These are phyloP conservation scores for Tetraodon nigroviridis DNA, from an alignment of 2,113 vertebrate genomes.

Conservation along the genomic window DNA sequence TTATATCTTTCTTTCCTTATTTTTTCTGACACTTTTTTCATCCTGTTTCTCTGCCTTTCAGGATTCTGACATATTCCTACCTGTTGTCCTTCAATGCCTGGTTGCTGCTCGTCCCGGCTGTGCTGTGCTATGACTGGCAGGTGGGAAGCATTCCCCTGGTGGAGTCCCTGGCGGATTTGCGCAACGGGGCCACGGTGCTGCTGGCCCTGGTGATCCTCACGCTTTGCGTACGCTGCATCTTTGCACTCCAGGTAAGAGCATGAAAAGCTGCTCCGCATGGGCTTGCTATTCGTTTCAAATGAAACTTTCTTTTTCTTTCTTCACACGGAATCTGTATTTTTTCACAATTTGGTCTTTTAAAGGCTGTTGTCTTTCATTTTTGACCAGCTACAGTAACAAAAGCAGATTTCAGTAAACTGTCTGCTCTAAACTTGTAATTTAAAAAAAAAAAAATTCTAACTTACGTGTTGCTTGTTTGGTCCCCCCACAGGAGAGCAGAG, in stretches of 20 bases:
- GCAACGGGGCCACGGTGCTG: slow-evolving; percentile 81
- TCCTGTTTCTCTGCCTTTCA: slow-evolving; percentile 42
- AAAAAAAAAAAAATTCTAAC: no score
- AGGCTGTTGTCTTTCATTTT: no score
- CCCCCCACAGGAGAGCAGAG: slow-evolving; percentile 79
- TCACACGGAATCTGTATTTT: no score
- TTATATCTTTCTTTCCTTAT: not conserved
- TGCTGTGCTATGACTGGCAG: slow-evolving; percentile 98
- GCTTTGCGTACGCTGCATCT: slow-evolving; percentile 79
- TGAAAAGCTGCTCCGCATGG: not conserved
- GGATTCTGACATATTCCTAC: slow-evolving; percentile 91
- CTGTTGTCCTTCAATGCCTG: slow-evolving; percentile 91
- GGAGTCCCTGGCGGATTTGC: slow-evolving; percentile 82
- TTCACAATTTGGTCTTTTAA: no score
- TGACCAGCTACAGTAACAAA: no score
- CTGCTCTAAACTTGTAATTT: no score
- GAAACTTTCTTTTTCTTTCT: no score
- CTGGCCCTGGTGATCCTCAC: slow-evolving; percentile 74
- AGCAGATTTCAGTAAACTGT: no score
- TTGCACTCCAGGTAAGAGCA: slow-evolving; percentile 80
- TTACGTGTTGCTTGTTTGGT: not conserved
- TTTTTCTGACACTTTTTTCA: not conserved
- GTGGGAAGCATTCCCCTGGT: slow-evolving; percentile 94
- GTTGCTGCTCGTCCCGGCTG: slow-evolving; percentile 87
- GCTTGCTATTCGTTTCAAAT: no score